phyloP scores from a whole-genome alignment of 2,797 vertebrate species.

The Antennarius maculatus region DNA sequence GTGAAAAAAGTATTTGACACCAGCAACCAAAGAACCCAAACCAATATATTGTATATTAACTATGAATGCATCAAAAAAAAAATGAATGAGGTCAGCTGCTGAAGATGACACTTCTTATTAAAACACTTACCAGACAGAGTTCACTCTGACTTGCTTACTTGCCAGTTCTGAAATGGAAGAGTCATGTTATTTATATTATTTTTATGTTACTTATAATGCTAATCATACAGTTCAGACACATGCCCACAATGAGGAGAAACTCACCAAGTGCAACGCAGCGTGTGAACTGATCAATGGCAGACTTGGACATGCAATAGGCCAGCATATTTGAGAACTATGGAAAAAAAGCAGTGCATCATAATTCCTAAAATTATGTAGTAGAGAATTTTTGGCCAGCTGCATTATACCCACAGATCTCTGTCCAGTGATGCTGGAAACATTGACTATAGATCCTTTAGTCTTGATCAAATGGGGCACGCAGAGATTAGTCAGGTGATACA shows the following conservation, averaged over 20 bases:
- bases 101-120: not conserved
- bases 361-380: not conserved
- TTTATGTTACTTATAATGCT: not conserved
- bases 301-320: conserved; percentile 88
- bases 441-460: conserved; percentile 84
- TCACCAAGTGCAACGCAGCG: conserved; percentile 83
- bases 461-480: conserved; percentile 85
- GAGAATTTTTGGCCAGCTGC: not conserved
- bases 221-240: not conserved
- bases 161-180: conserved; percentile 80
- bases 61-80: not conserved
- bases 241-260: conserved; percentile 10
- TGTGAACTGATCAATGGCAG: conserved; percentile 87
- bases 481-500: conserved; percentile 82
- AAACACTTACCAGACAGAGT: conserved; percentile 81
- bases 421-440: conserved; percentile 86
- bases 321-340: conserved; percentile 84
- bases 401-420: conserved; percentile 82
- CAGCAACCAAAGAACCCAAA: too few species aligned
- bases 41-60: too few species aligned
- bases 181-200: not conserved
- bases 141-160: conserved; percentile 84
- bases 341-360: not conserved
- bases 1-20: not conserved
- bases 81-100: not conserved